phyloP scores from a whole-genome alignment of 2,888 invertebrate genomes.

The Pocota personata region DNA sequence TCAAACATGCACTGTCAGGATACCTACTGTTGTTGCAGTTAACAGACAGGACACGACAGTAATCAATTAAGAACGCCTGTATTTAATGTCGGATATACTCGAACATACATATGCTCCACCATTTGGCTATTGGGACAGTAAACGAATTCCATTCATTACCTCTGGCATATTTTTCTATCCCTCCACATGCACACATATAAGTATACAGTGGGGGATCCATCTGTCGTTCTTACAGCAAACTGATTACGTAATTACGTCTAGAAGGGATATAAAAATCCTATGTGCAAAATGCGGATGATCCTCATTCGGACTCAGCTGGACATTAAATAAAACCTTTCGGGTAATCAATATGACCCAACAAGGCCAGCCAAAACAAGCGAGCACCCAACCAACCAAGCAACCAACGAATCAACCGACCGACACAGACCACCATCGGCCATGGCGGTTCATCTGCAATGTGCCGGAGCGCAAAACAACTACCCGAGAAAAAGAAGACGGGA shows the following conservation, averaged over 20 bases:
- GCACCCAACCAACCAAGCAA: conserved; percentile 49
- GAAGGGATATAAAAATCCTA: conserved; percentile 37
- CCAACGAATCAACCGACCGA: conserved; percentile 63
- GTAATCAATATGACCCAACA: conserved; percentile 67
- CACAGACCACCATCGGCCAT: conserved; percentile 31
- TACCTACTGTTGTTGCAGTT: conserved; percentile 33
- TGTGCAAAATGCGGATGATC: conserved; percentile 51
- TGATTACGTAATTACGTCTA: conserved; percentile 67
- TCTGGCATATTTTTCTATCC: conserved; percentile 16
- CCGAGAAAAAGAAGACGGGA: conserved; percentile 14
- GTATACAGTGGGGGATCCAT: conserved; percentile 15
- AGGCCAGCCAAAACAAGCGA: conserved; percentile 13
- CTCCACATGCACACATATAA: background rate
- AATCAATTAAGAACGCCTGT: conserved; percentile 60
- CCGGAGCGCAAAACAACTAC: conserved; percentile 39
- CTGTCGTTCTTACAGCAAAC: conserved; percentile 46
- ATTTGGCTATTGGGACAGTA: conserved; percentile 33
- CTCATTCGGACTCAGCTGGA: conserved; percentile 54
- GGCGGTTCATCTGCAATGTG: conserved; percentile 62
- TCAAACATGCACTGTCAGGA: conserved; percentile 21
- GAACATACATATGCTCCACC: background rate
- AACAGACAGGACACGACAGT: conserved; percentile 56
- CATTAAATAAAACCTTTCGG: conserved; percentile 70
- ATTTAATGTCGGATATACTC: background rate
- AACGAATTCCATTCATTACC: conserved; percentile 21